phyloP scores from a whole-genome alignment of 2,888 invertebrate genomes.

The Polyploca ridens region DNA sequence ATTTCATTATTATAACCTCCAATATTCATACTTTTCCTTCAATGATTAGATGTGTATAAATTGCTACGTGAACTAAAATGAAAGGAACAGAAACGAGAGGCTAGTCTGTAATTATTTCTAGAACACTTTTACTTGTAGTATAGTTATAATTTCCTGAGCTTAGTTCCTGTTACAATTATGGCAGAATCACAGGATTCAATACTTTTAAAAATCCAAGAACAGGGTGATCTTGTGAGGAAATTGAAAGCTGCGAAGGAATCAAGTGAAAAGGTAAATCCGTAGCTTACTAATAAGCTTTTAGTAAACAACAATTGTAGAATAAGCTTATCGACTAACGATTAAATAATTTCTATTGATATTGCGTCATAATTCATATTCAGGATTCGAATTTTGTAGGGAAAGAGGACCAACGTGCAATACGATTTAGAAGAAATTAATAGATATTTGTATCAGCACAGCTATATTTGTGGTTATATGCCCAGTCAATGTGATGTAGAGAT shows the following conservation, averaged over 20 bases:
- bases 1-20: too few species aligned
- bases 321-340: neutral
- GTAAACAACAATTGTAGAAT: neutral
- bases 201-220: slow-evolving; percentile 80
- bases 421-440: slow-evolving; percentile 66
- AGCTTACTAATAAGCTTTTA: neutral
- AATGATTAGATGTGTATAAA: slow-evolving; percentile 14
- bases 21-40: too few species aligned
- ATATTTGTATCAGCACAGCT: slow-evolving; percentile 83
- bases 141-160: neutral
- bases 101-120: slow-evolving; percentile 56
- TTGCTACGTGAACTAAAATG: slow-evolving; percentile 53
- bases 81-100: slow-evolving; percentile 61
- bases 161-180: slow-evolving; percentile 44
- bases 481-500: slow-evolving; percentile 77
- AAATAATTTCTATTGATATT: slow-evolving; percentile 27
- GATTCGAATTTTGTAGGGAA: slow-evolving; percentile 62
- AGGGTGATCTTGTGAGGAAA: slow-evolving; percentile 92
- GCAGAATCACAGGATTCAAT: slow-evolving; percentile 67
- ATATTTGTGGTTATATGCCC: slow-evolving; percentile 83
- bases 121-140: slow-evolving; percentile 54
- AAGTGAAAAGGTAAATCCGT: slow-evolving; percentile 87
- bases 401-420: slow-evolving; percentile 42
- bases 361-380: slow-evolving; percentile 46
- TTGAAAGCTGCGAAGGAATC: slow-evolving; percentile 92